These are phyloP conservation scores for Helicorthomorpha holstii DNA, from an alignment of 1,140 invertebrate species.

Conservation along the genomic window DNA sequence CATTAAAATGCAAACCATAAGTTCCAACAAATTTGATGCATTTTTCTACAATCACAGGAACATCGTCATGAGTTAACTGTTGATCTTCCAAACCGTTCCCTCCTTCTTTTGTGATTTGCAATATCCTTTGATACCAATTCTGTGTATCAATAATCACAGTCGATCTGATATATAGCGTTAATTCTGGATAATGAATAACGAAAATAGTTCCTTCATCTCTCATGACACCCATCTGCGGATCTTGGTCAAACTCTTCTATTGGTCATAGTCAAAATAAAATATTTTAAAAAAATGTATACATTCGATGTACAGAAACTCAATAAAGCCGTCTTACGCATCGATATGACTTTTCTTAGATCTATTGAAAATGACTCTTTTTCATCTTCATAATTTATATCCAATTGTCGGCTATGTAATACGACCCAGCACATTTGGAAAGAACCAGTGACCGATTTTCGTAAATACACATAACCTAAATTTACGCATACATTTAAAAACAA, in stretches of 20 bases:
- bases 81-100: constrained; percentile 57
- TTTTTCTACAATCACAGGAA: constrained; percentile 75
- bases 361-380: constrained; percentile 35
- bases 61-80: constrained; percentile 64
- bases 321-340: constrained; percentile 40
- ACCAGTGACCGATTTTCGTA: constrained; percentile 41
- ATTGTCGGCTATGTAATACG: constrained; percentile 44
- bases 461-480: constrained; percentile 8
- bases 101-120: constrained; percentile 53
- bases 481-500: not conserved
- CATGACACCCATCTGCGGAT: not conserved
- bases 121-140: constrained; percentile 50
- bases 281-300: not conserved
- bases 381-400: constrained; percentile 42
- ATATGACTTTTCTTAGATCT: constrained; percentile 56
- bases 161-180: constrained; percentile 49
- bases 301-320: not conserved
- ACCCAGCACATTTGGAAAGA: constrained; percentile 61
- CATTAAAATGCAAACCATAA: constrained; percentile 38
- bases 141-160: constrained; percentile 32
- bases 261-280: not conserved
- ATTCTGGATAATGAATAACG: constrained; percentile 42
- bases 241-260: not conserved
- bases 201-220: constrained; percentile 32
- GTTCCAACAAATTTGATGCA: constrained; percentile 74